These are phyloP conservation scores for Felis chaus DNA, from an alignment of 2,113 vertebrate species.

Conservation along the genomic window DNA sequence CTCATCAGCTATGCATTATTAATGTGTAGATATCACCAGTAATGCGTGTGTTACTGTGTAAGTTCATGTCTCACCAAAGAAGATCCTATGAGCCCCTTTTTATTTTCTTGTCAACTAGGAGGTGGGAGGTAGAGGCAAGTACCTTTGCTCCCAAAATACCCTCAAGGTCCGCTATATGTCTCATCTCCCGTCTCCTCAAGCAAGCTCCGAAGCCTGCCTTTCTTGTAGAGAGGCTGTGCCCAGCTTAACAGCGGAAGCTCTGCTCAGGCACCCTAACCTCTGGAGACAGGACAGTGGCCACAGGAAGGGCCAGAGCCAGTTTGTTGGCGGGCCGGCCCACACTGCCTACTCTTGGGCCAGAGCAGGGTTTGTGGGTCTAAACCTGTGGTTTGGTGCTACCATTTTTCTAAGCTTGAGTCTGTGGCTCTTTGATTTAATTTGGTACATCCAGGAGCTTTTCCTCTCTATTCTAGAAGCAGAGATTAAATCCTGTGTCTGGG, in stretches of 20 bases:
- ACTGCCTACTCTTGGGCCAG: background rate
- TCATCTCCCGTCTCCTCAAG: background rate
- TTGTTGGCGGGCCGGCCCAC: background rate
- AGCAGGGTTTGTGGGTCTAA: background rate
- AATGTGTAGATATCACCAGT: background rate
- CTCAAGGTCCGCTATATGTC: fast-evolving
- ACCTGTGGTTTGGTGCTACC: background rate
- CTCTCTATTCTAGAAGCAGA: background rate
- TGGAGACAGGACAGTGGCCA: background rate
- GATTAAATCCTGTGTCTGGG: background rate
- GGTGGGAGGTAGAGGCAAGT: too few relatives aligned
- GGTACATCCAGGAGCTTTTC: background rate
- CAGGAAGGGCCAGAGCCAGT: background rate
- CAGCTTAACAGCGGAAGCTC: background rate
- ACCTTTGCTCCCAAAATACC: background rate
- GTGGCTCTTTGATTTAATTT: background rate
- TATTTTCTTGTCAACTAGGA: background rate
- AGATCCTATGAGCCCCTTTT: background rate
- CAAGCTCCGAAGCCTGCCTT: background rate
- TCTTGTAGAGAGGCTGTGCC: background rate
- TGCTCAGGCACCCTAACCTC: background rate
- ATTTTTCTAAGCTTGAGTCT: background rate
- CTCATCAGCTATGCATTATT: background rate
- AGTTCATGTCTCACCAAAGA: background rate
- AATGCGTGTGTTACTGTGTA: background rate